phyloP scores from a whole-genome alignment of 2,113 vertebrate species.

The Neotoma lepida region DNA sequence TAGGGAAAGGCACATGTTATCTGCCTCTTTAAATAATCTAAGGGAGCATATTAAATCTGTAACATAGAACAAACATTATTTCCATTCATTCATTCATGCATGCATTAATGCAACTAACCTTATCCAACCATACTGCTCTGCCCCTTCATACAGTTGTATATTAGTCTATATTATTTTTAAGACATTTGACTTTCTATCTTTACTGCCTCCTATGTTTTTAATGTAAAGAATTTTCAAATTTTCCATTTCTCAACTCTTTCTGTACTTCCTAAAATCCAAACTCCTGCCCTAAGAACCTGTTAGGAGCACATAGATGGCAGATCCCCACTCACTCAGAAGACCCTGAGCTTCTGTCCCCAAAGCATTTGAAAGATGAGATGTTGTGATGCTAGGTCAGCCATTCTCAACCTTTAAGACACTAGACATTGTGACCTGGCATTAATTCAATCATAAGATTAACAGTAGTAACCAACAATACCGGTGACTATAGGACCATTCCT shows the following conservation, averaged over 20 bases:
- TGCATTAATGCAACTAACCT: neutral
- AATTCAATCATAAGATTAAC: neutral
- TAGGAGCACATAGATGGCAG: neutral
- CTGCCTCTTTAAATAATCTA: neutral
- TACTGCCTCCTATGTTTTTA: neutral
- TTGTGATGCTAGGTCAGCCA: neutral
- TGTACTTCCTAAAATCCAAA: slow-evolving; percentile 12
- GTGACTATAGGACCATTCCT: neutral
- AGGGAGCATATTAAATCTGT: neutral
- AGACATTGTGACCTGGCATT: neutral
- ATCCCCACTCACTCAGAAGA: neutral
- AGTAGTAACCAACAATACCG: neutral
- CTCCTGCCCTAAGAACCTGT: neutral
- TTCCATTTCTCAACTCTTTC: neutral
- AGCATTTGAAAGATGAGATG: neutral
- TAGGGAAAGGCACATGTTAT: neutral
- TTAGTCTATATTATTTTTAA: slow-evolving; percentile 2
- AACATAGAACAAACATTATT: neutral
- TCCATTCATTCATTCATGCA: slow-evolving; percentile 1
- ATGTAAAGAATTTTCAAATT: neutral
- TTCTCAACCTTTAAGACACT: neutral
- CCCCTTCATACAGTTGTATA: neutral
- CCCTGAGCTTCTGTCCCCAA: neutral
- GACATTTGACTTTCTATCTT: neutral
- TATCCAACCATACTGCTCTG: slow-evolving; percentile 3